A percentile compares a stretch with the other conserved stretches of the same genome.
These are phyloP conservation scores for Barbus barbus DNA, from an alignment of 2,113 vertebrate species.

Conservation along the genomic window DNA sequence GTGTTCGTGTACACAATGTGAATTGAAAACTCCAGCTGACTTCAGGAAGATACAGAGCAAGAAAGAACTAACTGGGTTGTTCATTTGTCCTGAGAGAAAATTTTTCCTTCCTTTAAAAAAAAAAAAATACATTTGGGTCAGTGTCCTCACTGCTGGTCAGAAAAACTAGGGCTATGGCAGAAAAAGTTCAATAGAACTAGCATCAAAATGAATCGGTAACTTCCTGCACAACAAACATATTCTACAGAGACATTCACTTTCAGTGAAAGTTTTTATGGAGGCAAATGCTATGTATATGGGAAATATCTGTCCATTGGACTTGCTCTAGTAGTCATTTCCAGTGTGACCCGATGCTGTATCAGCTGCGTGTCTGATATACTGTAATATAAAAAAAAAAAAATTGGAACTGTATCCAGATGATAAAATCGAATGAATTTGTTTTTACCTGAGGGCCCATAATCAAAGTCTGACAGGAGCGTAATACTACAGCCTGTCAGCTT, in stretches of 20 bases:
- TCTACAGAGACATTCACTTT: neutral
- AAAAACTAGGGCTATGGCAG: neutral
- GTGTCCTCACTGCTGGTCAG: constrained; percentile 31
- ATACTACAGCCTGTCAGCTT: constrained; percentile 19
- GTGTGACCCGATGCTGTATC: neutral
- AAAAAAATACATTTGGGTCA: constrained; percentile 45
- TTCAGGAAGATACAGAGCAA: neutral
- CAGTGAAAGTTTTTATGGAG: neutral
- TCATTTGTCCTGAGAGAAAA: constrained; percentile 21
- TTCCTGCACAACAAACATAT: neutral
- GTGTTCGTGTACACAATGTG: constrained; percentile 36
- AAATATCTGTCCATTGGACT: neutral
- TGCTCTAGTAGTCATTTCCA: neutral
- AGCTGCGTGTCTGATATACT: neutral
- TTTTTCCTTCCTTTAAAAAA: neutral
- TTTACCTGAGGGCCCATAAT: constrained; percentile 36
- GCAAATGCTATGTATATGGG: neutral
- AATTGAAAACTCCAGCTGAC: neutral
- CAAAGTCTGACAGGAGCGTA: constrained; percentile 38
- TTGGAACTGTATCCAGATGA: neutral
- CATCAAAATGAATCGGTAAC: neutral
- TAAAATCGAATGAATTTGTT: constrained; percentile 32
- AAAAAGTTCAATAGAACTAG: constrained; percentile 1
- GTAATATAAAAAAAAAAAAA: neutral
- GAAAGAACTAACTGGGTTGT: constrained; percentile 34